Percentiles rank a stretch among this genome's conserved stretches.
These are phyloP conservation scores for Chamaea fasciata DNA, from an alignment of 2,113 vertebrate genomes.

Conservation along the genomic window DNA sequence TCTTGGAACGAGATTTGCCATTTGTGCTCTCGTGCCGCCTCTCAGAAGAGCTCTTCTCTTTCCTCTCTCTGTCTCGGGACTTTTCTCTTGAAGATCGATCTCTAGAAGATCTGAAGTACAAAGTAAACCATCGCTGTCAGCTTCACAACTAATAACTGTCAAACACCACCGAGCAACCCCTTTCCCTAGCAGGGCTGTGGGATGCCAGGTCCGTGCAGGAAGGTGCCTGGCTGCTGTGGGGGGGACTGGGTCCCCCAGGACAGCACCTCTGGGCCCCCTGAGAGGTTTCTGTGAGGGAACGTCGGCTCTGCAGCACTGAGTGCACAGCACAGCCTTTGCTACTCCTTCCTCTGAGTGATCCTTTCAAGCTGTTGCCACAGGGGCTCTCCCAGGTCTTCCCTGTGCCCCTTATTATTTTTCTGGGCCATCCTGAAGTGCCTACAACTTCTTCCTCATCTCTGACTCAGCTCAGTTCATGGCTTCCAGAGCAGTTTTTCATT, in stretches of 20 bases:
- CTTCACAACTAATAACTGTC: background rate
- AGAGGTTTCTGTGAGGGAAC: background rate
- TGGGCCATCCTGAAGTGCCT: background rate
- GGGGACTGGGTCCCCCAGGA: rapidly evolving
- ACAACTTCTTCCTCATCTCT: background rate
- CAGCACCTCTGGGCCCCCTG: background rate
- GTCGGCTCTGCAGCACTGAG: rapidly evolving
- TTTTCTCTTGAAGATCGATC: conserved; percentile 84
- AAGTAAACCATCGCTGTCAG: background rate
- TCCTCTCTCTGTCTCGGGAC: conserved; percentile 84
- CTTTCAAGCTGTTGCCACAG: background rate
- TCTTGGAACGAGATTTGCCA: conserved; percentile 81
- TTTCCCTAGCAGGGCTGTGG: background rate
- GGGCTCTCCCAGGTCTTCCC: background rate
- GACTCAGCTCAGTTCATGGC: background rate
- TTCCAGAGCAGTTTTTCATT: background rate
- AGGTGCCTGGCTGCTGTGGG: background rate
- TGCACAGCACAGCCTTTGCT: rapidly evolving
- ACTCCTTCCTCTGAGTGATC: background rate
- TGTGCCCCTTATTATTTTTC: background rate
- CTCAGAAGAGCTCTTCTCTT: conserved; percentile 76
- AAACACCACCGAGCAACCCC: background rate
- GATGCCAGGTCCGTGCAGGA: background rate
- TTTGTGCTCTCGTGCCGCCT: conserved; percentile 83
- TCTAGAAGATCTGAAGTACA: conserved; percentile 84